A percentile compares a stretch with the other conserved stretches of the same genome.
Evolutionary conservation across 2,113 vertebrate species (phyloP).

Genomic region (Caranx ignobilis): DNA sequence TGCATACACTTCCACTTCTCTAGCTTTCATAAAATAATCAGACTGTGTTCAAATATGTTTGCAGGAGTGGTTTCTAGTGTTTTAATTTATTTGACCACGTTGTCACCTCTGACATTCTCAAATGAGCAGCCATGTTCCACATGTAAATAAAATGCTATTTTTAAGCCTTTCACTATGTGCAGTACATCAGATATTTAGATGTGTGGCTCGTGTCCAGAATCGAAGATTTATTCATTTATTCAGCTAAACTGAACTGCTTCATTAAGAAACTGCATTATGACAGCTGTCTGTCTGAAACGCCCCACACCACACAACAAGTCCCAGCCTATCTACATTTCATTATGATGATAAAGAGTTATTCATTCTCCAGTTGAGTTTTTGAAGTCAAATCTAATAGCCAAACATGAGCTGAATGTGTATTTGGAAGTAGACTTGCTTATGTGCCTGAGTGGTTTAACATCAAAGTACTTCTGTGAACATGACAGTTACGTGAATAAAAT

Average conservation of each 20-base stretch:
- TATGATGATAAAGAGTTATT: neutral
- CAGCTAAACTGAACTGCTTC: neutral
- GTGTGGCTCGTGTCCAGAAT: neutral
- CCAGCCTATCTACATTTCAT: neutral
- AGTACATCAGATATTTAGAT: constrained; percentile 7
- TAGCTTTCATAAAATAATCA: constrained; percentile 22
- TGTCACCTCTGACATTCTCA: constrained; percentile 19
- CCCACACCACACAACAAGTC: no score
- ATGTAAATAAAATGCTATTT: constrained; percentile 4
- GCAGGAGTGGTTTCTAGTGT: constrained; percentile 22
- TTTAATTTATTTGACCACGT: constrained; percentile 35
- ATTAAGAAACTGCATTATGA: neutral
- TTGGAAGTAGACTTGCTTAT: neutral
- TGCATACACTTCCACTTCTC: neutral
- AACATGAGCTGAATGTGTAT: neutral
- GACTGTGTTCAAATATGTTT: constrained; percentile 32
- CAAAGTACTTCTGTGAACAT: neutral
- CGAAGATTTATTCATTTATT: constrained; percentile 4
- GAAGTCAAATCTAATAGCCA: neutral
- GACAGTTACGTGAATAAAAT: neutral
- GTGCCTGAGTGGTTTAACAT: neutral
- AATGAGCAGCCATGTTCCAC: neutral
- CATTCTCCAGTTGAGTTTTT: neutral
- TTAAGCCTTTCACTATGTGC: constrained; percentile 11
- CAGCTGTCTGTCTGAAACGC: neutral